Evolutionary conservation across 2,888 invertebrate genomes (phyloP), one percentile per base, ranked within the genome.

Genomic region (Tetheella fluctuosa): DNA sequence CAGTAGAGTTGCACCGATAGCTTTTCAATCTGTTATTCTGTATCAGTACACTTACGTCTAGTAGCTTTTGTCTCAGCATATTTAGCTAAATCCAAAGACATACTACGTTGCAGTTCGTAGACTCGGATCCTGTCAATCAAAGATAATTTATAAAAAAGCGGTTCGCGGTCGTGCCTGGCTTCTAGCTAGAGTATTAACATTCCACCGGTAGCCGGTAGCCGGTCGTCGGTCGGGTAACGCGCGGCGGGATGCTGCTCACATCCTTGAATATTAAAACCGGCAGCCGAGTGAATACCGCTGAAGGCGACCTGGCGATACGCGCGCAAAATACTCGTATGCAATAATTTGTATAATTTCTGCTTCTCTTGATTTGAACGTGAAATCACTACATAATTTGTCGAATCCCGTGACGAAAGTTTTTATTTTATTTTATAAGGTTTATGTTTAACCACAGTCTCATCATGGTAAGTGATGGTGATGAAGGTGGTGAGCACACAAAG

Each of bases 211-310:
- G 39, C n/a, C 39, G 39, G 39, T n/a, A 2, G 37, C 37, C 37
- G 34, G 34, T 4, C n/a, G n/a, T n/a, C 34, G 34, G 13, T 6
- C 25, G 25, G 25, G 25, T 25, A 6, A 2, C 25, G 25, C 3
- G 25, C 6, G 25, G 3, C 48, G 48, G 48, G 48, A 42, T 10
- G 20, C 10, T 8, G 48, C 17, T 42, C 42, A 42, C 48, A 48
- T 48, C 48, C 48, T 20, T 48, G 48, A 48, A 48, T 48, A 48
- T 48, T 48, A 48, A 48, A 48, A 17, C 48, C 10, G 42, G 20
- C 20, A 10, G 20, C 48, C 7, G n/a, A 48, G 48, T 48, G 20
- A 48, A 48, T 48, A 48, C 48, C 48, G 20, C 20, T n/a, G 2
- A 10, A n/a, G 20, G 48, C 48, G 20, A 20, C 20, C 48, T 48